A percentile compares a stretch with the other conserved stretches of the same genome.
phyloP scores from a whole-genome alignment of 2,113 vertebrate species.

The Ginglymostoma cirratum region DNA sequence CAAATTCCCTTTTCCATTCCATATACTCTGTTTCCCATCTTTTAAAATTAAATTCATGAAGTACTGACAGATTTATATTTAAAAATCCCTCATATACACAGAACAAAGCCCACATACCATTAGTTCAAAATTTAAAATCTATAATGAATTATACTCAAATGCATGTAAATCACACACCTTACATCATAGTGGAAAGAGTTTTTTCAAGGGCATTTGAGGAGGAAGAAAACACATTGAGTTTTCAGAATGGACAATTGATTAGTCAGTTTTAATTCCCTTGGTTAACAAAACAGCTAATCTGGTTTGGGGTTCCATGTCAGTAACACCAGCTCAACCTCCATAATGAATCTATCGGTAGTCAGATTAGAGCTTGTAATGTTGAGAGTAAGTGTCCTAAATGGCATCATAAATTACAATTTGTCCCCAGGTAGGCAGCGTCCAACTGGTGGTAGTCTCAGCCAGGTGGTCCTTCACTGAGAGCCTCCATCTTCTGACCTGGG shows the following conservation, averaged over 20 bases:
- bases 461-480: not conserved
- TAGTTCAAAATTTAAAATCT: too few species aligned
- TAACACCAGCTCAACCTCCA: not conserved
- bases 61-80: too few species aligned
- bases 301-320: not conserved
- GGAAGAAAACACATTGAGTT: not conserved
- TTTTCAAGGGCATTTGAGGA: not conserved
- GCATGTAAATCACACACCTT: too few species aligned
- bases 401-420: not conserved
- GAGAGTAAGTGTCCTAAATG: not conserved
- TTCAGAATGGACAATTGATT: not conserved
- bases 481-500: not conserved
- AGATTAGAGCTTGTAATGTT: not conserved
- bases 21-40: too few species aligned
- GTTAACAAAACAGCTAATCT: too few species aligned
- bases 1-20: too few species aligned
- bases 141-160: too few species aligned
- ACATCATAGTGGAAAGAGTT: too few species aligned
- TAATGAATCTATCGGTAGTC: not conserved
- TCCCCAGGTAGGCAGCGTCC: not conserved
- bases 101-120: too few species aligned
- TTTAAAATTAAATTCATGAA: too few species aligned
- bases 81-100: too few species aligned
- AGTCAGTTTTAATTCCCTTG: too few species aligned
- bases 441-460: not conserved